Evolutionary conservation across 1,140 invertebrate species (phyloP), one percentile per base, ranked within the genome.

Genomic region (Zaprionus vittiger): DNA sequence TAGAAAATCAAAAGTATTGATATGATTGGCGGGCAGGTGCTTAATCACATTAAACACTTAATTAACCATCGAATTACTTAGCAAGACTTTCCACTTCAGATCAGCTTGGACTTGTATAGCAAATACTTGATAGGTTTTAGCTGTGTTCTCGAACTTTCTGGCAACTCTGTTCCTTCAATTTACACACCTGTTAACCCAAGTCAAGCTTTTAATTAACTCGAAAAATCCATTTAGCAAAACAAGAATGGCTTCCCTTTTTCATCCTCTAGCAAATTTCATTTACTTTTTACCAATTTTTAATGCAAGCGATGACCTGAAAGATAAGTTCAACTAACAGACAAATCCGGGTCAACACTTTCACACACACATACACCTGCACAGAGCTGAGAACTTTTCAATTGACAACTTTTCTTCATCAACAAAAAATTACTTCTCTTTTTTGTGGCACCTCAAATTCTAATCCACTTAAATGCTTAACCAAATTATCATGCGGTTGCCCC

Each of bases 401-500:
- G 84, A 87, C 84, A 87, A 87, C 81, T 87, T 87, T 87, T 73
- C 68, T 55, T 74, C 61, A 54, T 61, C 52, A 49, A 47, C 55
- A 57, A 67, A 67, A 76, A 11, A n/a, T 59, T 66, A 74, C 67
- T 52, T 81, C 57, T 47, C 60, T 70, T 54, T 41, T 75, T 68
- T 81, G 67, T 60, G 22, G 49, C 82, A 89, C 84, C 84, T 89
- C 74, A 84, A 84, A 84, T 90, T 85, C 85, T 90, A 90, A 89
- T 90, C 85, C 81, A 89, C 85, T 89, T 89, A 90, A 89, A 90
- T 85, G 85, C 79, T 89, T 89, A 90, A 89, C 79, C 80, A 75
- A 77, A 89, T 89, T 90, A 89, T 89, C 79, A 83, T 73, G 72
- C 72, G 65, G 72, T 70, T 28, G 72, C 61, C 60, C 62, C 63